Evolutionary conservation across 1,140 invertebrate genomes (phyloP).

Genomic region (Nasonia giraulti): DNA sequence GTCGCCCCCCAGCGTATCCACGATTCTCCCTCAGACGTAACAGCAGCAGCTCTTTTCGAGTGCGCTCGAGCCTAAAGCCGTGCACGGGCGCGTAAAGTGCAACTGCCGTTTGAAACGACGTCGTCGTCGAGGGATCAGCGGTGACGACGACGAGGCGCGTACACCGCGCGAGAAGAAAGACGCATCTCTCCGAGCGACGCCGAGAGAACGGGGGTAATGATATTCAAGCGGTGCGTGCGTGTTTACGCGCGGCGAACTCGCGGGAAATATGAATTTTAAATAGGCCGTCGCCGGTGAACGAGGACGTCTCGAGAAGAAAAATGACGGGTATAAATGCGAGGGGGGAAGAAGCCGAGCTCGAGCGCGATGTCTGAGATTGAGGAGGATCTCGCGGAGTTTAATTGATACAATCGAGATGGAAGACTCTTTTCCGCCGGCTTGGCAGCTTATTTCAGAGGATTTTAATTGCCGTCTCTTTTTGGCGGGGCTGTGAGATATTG

Average conservation of each 20-base stretch:
- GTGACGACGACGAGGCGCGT: neutral
- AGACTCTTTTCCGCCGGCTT: too few relatives aligned
- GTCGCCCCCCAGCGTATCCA: neutral
- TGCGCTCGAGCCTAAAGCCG: conserved; percentile 40
- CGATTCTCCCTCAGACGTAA: neutral
- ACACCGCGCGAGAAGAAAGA: neutral
- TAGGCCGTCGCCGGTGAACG: conserved; percentile 36
- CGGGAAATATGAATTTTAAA: conserved; percentile 41
- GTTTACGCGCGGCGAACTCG: neutral
- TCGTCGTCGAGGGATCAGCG: neutral
- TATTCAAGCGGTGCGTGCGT: conserved; percentile 16
- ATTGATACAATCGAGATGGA: too few relatives aligned
- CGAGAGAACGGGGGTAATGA: conserved; percentile 24
- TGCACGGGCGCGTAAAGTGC: conserved; percentile 37
- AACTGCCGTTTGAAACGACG: conserved; percentile 9
- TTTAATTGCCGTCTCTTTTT: too few relatives aligned
- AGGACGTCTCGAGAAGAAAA: conserved; percentile 40
- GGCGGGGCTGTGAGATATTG: too few relatives aligned
- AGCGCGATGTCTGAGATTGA: too few relatives aligned
- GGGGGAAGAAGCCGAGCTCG: too few relatives aligned
- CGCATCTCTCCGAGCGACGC: neutral
- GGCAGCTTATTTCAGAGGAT: too few relatives aligned
- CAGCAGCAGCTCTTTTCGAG: conserved; percentile 29
- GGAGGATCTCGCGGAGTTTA: too few relatives aligned
- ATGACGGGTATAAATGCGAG: conserved; percentile 37